Conservation (phyloP, 2,113 vertebrate species). For the Myotis yumanensis region DNA sequence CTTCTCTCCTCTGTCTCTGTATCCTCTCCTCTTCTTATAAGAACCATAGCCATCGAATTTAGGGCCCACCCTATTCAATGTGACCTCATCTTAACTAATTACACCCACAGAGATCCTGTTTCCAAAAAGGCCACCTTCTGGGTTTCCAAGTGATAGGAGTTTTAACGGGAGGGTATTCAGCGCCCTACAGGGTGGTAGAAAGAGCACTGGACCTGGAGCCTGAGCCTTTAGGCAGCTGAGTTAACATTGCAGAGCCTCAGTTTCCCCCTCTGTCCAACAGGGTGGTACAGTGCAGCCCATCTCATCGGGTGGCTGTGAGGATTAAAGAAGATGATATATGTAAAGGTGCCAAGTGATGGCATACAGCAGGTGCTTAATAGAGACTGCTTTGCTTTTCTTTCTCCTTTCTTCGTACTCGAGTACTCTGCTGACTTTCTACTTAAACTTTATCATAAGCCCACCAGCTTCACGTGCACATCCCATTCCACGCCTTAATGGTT, state of each 20-base stretch:
- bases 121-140: neutral
- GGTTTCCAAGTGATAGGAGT: neutral
- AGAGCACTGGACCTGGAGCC: neutral
- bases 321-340: neutral
- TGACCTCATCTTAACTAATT: neutral
- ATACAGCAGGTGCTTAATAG: neutral
- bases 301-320: neutral
- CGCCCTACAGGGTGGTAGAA: neutral
- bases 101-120: neutral
- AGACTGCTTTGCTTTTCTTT: neutral
- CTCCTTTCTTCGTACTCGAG: neutral
- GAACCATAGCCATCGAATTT: neutral
- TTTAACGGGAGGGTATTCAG: neutral
- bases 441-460: fast-evolving
- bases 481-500: fast-evolving
- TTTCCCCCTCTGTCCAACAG: neutral
- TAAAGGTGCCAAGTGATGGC: neutral
- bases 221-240: neutral
- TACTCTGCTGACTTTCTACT: neutral
- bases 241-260: neutral
- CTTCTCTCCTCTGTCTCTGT: neutral
- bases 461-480: fast-evolving
- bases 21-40: neutral
- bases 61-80: neutral
- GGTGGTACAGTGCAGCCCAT: neutral